phyloP scores from a whole-genome alignment of 2,888 invertebrate species.

The Mythimna vitellina region DNA sequence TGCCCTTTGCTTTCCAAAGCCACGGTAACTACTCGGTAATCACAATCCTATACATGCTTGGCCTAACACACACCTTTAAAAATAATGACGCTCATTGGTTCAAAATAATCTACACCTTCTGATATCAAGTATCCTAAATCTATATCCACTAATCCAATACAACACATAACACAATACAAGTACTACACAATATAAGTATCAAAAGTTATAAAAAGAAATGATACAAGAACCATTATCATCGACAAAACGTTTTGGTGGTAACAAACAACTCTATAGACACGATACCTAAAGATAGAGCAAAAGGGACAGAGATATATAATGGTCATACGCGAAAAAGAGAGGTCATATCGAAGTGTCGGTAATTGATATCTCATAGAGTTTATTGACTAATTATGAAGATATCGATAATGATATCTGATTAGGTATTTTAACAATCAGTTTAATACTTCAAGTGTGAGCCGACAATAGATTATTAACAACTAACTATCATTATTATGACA shows the following conservation, averaged over 20 bases:
- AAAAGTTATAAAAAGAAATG: slow-evolving; percentile 34
- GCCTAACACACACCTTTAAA: too few relatives aligned
- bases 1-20: too few relatives aligned
- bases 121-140: not conserved
- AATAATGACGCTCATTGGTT: not conserved
- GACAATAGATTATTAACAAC: not conserved
- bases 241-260: slow-evolving; percentile 19
- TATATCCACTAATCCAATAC: not conserved
- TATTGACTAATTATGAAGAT: slow-evolving; percentile 45
- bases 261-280: slow-evolving; percentile 50
- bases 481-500: not conserved
- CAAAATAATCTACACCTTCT: not conserved
- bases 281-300: slow-evolving; percentile 48
- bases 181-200: not conserved
- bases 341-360: slow-evolving; percentile 21
- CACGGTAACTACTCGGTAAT: too few relatives aligned
- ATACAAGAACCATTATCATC: slow-evolving; percentile 41
- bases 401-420: slow-evolving; percentile 24
- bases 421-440: slow-evolving; percentile 33
- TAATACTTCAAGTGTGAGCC: slow-evolving; percentile 5
- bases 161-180: too few relatives aligned
- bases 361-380: slow-evolving; percentile 25
- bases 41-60: too few relatives aligned
- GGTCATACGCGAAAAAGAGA: slow-evolving; percentile 35
- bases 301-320: slow-evolving; percentile 19